phyloP scores from a whole-genome alignment of 2,113 vertebrate genomes.

The Eptatretus burgeri region DNA sequence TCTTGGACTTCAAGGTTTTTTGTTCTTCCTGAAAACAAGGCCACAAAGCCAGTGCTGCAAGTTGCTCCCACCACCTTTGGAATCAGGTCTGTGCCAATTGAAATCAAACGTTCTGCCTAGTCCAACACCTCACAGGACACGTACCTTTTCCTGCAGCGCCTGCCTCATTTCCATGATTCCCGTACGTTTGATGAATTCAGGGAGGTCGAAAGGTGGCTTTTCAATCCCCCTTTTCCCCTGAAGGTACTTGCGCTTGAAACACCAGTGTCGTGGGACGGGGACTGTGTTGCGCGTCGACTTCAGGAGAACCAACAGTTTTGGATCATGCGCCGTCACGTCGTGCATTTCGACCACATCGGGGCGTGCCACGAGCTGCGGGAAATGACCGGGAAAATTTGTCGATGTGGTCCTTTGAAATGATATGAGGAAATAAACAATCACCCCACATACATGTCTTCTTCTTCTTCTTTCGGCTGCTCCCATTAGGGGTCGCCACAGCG shows the following conservation, averaged over 20 bases:
- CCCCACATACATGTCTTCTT: too few species aligned
- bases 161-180: constrained; percentile 89
- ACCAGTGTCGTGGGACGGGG: constrained; percentile 41
- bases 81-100: too few species aligned
- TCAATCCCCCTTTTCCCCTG: constrained; percentile 77
- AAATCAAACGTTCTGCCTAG: not conserved
- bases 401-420: too few species aligned
- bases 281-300: constrained; percentile 70
- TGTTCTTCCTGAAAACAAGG: constrained; percentile 35
- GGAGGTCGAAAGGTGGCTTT: constrained; percentile 62
- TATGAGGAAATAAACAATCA: too few species aligned
- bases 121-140: not conserved
- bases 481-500: too few species aligned
- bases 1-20: constrained; percentile 82
- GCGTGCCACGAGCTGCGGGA: constrained; percentile 37
- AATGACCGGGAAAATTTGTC: not conserved
- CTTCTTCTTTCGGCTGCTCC: too few species aligned
- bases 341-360: constrained; percentile 87
- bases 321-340: constrained; percentile 58
- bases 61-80: too few species aligned
- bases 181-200: constrained; percentile 58
- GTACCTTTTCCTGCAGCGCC: constrained; percentile 63
- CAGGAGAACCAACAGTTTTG: constrained; percentile 57
- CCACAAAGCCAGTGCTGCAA: not conserved
- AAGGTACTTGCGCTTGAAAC: constrained; percentile 36